Evolutionary conservation across 2,797 vertebrate species (phyloP).

Genomic region (Rhyacichthys aspro): DNA sequence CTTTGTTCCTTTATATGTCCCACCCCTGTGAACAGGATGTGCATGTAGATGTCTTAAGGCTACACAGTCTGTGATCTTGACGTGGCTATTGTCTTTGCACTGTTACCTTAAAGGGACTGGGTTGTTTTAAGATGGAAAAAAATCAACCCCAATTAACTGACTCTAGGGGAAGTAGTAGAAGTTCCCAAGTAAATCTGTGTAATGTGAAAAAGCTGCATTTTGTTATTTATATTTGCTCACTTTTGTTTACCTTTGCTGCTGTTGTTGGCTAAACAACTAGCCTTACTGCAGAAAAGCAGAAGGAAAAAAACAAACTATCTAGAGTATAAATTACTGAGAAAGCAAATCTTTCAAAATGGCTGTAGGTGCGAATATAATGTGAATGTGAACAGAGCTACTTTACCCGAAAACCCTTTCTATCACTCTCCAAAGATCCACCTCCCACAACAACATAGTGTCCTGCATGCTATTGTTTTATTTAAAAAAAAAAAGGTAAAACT

Average conservation of each 20-base stretch:
- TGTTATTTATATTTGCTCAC: neutral
- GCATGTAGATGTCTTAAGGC: conserved; percentile 15
- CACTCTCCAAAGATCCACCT: too few species aligned
- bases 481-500: too few species aligned
- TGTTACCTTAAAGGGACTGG: neutral
- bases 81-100: too few species aligned
- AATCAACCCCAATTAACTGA: neutral
- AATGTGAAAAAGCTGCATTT: neutral
- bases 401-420: too few species aligned
- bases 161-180: neutral
- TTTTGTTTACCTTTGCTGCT: conserved; percentile 7
- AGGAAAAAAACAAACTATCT: too few species aligned
- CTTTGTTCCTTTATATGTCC: conserved; percentile 26
- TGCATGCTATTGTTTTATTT: too few species aligned
- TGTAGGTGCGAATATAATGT: too few species aligned
- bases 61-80: conserved; percentile 11
- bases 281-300: too few species aligned
- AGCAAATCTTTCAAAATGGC: too few species aligned
- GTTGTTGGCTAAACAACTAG: neutral
- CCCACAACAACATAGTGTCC: too few species aligned
- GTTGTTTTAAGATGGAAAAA: neutral
- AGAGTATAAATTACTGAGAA: too few species aligned
- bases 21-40: conserved; percentile 7
- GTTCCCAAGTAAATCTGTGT: neutral
- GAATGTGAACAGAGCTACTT: too few species aligned